Base-by-base conservation (phyloP, 1,140 invertebrate species). In the Sitophilus oryzae region DNA sequence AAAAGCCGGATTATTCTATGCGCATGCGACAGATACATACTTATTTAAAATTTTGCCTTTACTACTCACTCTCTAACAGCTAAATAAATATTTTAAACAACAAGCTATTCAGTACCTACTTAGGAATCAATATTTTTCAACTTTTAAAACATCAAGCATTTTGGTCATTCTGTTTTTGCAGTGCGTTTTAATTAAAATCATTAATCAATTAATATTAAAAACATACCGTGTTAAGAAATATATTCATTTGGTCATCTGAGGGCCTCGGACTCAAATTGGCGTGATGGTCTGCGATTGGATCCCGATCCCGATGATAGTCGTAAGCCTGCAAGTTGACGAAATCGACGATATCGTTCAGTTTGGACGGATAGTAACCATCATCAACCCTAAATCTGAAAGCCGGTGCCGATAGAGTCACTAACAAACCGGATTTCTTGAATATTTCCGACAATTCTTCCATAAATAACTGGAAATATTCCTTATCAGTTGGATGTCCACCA, bases 271-370 rank as follows among this genome's bases (percentile, higher is more conserved):
- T 62, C 6, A 82, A 65, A 18, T 77, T 77, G 10, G 81, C 74
- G 58, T 80, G 80, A 51, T 78, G 74, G 15, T 81, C 82, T 3
- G 81, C 79, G 0, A 65, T 65, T 0, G 67, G 68, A 52, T 86
- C 82, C 77, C 80, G 83, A 5, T 77, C 70, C 6, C 79, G 79
- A 63, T 86, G 82, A 60, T 81, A 83, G 67, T 87, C 83, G 65
- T 86, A 86, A 5, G 78, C 73, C 80, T 86, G 83, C 2, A 88
- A 57, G 63, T 85, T 85, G 3, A 88, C 75, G 60, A 82, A 82
- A 63, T 88, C 81, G 1, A 82, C 66, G 23, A 74, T 56, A 30
- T 70, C 60, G 18, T 70, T 63, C 1, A 83, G 49, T 2, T 61
- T 58, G 2, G 51, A 23, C 1, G 62, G 61, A 19, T 64, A 71